Evolutionary conservation across 2,888 invertebrate species (phyloP).

Genomic region (Synergus laeviventris): DNA sequence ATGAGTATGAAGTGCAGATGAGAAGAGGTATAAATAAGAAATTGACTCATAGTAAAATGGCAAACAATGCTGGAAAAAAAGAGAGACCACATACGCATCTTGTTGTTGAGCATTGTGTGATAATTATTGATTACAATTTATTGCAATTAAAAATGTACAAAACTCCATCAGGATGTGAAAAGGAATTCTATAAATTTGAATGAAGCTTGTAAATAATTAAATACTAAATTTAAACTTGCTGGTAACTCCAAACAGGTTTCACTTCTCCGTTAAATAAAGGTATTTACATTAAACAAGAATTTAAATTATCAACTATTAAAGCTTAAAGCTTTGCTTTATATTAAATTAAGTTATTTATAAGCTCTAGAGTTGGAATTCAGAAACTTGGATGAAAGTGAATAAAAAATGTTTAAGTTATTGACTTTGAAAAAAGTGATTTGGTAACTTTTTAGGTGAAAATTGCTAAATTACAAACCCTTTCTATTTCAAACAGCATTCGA

Average conservation of each 20-base stretch:
- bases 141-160: background rate
- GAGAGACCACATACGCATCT: background rate
- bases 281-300: background rate
- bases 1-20: slow-evolving; percentile 22
- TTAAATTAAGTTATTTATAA: background rate
- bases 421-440: too few species aligned
- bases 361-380: background rate
- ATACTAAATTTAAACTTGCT: background rate
- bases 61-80: slow-evolving; percentile 19
- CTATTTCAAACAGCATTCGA: too few species aligned
- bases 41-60: slow-evolving; percentile 9
- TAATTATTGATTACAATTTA: background rate
- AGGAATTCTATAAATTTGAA: background rate
- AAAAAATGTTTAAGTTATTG: too few species aligned
- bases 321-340: background rate
- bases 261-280: background rate
- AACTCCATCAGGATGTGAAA: background rate
- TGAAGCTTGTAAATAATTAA: background rate
- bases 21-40: slow-evolving; percentile 21
- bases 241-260: background rate
- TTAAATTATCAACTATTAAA: background rate
- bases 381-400: too few species aligned
- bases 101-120: background rate
- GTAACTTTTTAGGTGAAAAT: too few species aligned
- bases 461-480: too few species aligned